These are phyloP conservation scores for Esox niger DNA, from an alignment of 2,113 vertebrate species.

Conservation along the genomic window DNA sequence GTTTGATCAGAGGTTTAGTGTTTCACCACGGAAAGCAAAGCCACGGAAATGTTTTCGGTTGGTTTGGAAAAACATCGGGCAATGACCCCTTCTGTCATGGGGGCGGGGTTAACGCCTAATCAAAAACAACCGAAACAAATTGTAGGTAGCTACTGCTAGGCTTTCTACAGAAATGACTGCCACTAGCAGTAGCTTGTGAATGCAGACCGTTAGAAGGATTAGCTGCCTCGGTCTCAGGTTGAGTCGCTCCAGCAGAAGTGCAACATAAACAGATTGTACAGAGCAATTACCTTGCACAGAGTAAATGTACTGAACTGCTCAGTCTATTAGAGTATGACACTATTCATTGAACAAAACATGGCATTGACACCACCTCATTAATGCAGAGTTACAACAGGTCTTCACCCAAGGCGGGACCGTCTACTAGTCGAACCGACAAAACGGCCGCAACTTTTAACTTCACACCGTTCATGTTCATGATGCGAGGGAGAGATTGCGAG, in stretches of 20 bases:
- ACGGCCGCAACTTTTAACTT: no score
- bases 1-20: constrained; percentile 1
- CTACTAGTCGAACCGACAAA: no score
- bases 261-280: neutral
- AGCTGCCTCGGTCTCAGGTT: neutral
- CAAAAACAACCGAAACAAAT: no score
- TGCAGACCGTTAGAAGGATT: neutral
- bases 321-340: neutral
- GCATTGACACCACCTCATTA: neutral
- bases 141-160: no score
- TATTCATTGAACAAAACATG: neutral
- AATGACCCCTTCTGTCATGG: no score
- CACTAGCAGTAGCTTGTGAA: neutral
- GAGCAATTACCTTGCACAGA: neutral
- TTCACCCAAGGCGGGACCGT: no score
- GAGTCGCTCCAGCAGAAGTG: neutral
- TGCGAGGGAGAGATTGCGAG: no score
- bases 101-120: no score
- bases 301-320: neutral
- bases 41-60: no score
- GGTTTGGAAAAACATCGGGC: neutral
- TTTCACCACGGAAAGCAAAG: neutral
- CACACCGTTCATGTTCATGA: no score
- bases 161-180: neutral
- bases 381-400: no score